Evolutionary conservation across 2,797 vertebrate genomes (phyloP), one percentile per base, ranked within the genome.

Genomic region (Propithecus deckenii): DNA sequence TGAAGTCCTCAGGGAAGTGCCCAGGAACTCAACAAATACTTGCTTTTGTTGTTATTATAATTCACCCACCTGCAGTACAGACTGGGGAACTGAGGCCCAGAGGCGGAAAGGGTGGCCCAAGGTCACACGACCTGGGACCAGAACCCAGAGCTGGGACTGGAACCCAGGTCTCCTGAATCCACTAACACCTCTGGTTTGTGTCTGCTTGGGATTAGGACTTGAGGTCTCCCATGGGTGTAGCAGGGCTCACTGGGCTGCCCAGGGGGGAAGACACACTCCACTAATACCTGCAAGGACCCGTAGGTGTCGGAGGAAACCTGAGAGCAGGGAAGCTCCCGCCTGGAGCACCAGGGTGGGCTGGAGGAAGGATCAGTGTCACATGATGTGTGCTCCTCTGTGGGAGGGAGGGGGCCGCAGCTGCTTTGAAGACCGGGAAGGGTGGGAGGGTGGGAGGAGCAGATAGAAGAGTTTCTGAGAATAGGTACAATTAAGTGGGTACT

Each of bases 261-360:
- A 5, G 3, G 3, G 38, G 41, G 41, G 41, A 7, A 23, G 57
- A 9, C 50, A 23, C 12, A 3, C 2, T 5, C 35, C n/a, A 5
- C 6, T 32, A 2, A 7, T 25, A 22, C 61, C 59, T 13, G 50
- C 48, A 35, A 10, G 25, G 32, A n/a, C 0, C 6, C 0, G 0
- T 30, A 14, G 79, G 25, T 46, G 48, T 38, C 1, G 0, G 14
- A 67, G 52, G 59, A 38, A 17, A 48, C 38, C 43, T 8, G 65
- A 71, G 46, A 57, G 17, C 28, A 23, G 50, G 50, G 38, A 10
- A 32, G 86, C 25, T 3, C 46, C 67, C 15, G 59, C 50, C 38
- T 38, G 63, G 55, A n/a, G 35, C 69, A 41, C 61, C 86, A 41
- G 30, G n/a, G 46, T 9, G 85, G 63, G 35, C 72, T 94, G 48